Percentiles rank a stretch among this genome's conserved stretches.
phyloP scores from a whole-genome alignment of 2,797 vertebrate species.

The Selene dorsalis region DNA sequence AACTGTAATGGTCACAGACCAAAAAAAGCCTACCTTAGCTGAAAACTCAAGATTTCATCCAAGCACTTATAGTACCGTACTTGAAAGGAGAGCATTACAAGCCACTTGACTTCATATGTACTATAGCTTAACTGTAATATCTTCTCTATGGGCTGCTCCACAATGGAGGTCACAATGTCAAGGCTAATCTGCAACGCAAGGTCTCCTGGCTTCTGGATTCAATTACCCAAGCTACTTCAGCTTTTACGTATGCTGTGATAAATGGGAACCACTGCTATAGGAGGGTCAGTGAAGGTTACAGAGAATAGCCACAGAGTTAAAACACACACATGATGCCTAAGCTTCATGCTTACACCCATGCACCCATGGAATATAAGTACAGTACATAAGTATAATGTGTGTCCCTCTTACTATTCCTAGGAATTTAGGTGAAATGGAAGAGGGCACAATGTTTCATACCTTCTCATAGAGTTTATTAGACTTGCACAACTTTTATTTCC shows the following conservation, averaged over 20 bases:
- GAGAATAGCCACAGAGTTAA: conserved; percentile 25
- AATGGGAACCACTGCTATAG: conserved; percentile 61
- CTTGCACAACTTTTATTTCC: conserved; percentile 21
- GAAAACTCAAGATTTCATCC: conserved; percentile 15
- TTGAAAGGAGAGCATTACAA: conserved; percentile 31
- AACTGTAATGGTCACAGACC: conserved; percentile 21
- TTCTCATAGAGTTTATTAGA: conserved; percentile 30
- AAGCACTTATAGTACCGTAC: conserved; percentile 21
- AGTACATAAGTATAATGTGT: too few species aligned
- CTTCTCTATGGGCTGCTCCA: conserved; percentile 34
- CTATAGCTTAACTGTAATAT: conserved; percentile 47
- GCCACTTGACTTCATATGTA: conserved; percentile 34
- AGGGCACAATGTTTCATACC: conserved; percentile 20
- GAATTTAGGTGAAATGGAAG: conserved; percentile 36
- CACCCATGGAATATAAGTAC: conserved; percentile 26
- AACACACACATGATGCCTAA: conserved; percentile 14
- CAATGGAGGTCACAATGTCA: conserved; percentile 60
- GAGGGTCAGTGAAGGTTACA: conserved; percentile 68
- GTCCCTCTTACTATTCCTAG: conserved; percentile 22
- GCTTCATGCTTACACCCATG: neutral
- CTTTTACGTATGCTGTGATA: conserved; percentile 66
- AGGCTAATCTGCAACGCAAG: conserved; percentile 65
- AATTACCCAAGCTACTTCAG: conserved; percentile 69
- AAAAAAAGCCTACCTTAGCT: too few species aligned
- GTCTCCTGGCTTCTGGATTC: conserved; percentile 62